Base-by-base conservation (phyloP, 2,888 invertebrate genomes). In the Eudemis profundana region DNA sequence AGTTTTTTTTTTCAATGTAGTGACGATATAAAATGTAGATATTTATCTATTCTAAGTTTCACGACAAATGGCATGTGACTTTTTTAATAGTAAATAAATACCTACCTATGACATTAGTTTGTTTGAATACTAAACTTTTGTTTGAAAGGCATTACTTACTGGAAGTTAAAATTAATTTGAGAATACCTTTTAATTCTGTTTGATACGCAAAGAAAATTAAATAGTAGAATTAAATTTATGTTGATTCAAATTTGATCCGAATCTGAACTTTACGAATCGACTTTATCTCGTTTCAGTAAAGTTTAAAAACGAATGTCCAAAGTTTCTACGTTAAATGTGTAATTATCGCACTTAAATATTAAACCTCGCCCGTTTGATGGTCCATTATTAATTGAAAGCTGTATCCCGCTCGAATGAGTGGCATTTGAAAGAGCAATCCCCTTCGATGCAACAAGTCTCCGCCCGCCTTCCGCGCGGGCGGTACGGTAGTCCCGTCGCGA, bases 401-500 rank as follows among this genome's bases (percentile, higher is more conserved):
- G 29, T 49, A 8, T n/a, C 33, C 33, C 44, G 61, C 8, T 47
- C 46, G 21, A 51, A 51, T 59, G 82, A 82, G 79, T 79, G 83
- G 79, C 84, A 82, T 86, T 85, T 81, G 79, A 82, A 86, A 83
- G 76, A 81, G 74, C 77, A 81, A 76, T 79, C 81, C 78, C 76
- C 78, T 72, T 36, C 77, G 76, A 87, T 89, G 89, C 89, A 90
- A 90, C 89, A 90, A 89, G 89, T 90, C 75, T 70, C 74, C 75
- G 78, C 68, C 76, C 74, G 75, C 75, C 64, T 33, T 8, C 12
- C 33, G 33, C 33, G 33, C 33, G 33, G 33, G 33, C 72, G 71
- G 80, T n/a, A n/a, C 8, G 89, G 90, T 87, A 90, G 91, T 92
- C 87, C 74, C 88, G 87, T 81, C 89, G 89, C 92, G 90, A 93